Base-by-base conservation (phyloP, 2,888 invertebrate species). In the Cordilura impudica region DNA sequence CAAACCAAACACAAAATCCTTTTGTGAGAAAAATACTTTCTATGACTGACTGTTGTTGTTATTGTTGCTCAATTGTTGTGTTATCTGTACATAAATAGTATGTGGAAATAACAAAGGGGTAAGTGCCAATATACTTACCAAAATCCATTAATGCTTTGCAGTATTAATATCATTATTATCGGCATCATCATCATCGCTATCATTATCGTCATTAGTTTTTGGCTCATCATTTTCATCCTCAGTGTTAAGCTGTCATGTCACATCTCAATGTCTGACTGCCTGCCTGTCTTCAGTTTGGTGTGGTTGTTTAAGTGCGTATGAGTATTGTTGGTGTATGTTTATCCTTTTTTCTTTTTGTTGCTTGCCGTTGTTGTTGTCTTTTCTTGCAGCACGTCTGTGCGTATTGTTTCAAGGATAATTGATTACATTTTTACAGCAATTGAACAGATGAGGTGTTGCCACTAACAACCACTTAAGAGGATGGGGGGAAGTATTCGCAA, bases 381-480 rank as follows among this genome's bases (percentile, higher is more conserved):
- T n/a, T 54, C 21, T 47, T 60, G 51, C 35, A 58, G 54, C 75
- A 72, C 81, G 73, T 82, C 78, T 82, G 81, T 82, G 82, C 67
- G 74, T 74, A 82, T 81, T 82, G 77, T 78, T 81, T 78, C 77
- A 81, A 74, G 81, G 81, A 81, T 82, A 81, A 82, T 82, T 82
- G 82, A 82, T 82, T 74, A 81, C 81, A 78, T 74, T 81, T 78
- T 82, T 77, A 74, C 78, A 78, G 78, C 74, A 76, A 78, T 79
- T 81, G 82, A 82, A 77, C 81, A 79, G 73, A 72, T 82, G 81
- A 80, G 81, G 80, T 82, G 81, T 71, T 74, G 66, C 66, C 71
- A 54, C 63, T 56, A 70, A 67, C 66, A 71, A 56, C n/a, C 53
- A 53, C 43, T 67, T 66, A 19, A 56, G 35, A 51, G 39, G 16